Evolutionary conservation across 2,888 invertebrate genomes (phyloP).

Genomic region (Synanthedon tipuliformis): DNA sequence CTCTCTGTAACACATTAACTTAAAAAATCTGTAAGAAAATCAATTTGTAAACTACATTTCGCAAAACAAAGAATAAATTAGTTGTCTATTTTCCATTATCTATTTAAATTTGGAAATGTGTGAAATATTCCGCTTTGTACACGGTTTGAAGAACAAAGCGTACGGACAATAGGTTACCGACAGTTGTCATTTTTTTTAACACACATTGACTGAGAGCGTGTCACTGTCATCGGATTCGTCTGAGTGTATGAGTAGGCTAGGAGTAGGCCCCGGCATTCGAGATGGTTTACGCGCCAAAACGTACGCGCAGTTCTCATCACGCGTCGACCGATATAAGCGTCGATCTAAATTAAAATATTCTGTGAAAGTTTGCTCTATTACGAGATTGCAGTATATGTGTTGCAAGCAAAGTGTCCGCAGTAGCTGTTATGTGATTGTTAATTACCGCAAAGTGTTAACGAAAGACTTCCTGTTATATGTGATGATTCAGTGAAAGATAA

Average conservation of each 20-base stretch:
- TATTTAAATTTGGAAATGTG: too few species aligned
- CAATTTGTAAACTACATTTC: too few species aligned
- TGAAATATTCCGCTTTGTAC: too few species aligned
- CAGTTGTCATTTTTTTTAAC: slow-evolving; percentile 17
- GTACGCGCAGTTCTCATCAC: slow-evolving; percentile 50
- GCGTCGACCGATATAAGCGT: slow-evolving; percentile 57
- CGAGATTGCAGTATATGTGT: too few species aligned
- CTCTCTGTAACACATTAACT: too few species aligned
- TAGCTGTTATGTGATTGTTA: slow-evolving; percentile 2
- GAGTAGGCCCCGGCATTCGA: slow-evolving; percentile 26
- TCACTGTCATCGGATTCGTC: slow-evolving; percentile 32
- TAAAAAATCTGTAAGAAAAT: too few species aligned
- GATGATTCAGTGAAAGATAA: slow-evolving; percentile 1
- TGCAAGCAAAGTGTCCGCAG: too few species aligned
- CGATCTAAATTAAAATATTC: slow-evolving; percentile 47
- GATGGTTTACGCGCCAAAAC: slow-evolving; percentile 35
- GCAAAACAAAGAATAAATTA: too few species aligned
- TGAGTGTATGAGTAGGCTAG: slow-evolving; percentile 12
- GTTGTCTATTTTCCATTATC: too few species aligned
- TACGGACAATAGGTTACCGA: slow-evolving; percentile 27
- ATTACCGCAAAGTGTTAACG: neutral
- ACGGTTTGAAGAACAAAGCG: neutral
- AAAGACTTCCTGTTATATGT: slow-evolving; percentile 8
- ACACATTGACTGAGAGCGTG: slow-evolving; percentile 17
- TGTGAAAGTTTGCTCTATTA: slow-evolving; percentile 31